These are phyloP conservation scores for Drosophila nikananu DNA, from an alignment of 1,140 invertebrate genomes.

Conservation along the genomic window DNA sequence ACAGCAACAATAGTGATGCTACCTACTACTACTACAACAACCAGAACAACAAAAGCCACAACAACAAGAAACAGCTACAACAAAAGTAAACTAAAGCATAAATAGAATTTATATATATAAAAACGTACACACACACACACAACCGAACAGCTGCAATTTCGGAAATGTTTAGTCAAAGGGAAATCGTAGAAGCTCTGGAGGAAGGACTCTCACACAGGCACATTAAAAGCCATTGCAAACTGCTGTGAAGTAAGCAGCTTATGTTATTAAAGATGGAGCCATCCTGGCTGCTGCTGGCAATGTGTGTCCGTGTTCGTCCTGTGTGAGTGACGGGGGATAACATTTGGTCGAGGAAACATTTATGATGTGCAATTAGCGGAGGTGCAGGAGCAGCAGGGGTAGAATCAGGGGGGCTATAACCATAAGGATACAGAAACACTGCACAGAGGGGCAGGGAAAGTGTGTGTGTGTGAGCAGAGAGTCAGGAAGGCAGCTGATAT, in stretches of 20 bases:
- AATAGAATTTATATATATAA: constrained; percentile 70
- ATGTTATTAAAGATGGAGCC: constrained; percentile 42
- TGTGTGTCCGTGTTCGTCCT: constrained; percentile 2
- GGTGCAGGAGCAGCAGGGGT: constrained; percentile 6
- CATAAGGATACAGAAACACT: constrained; percentile 21
- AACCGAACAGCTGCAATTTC: constrained; percentile 47
- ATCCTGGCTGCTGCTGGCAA: constrained; percentile 1
- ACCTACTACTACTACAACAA: constrained; percentile 58
- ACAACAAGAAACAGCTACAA: constrained; percentile 51
- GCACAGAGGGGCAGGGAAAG: constrained; percentile 1
- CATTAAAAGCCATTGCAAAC: constrained; percentile 33
- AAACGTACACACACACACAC: constrained; percentile 20
- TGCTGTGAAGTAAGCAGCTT: constrained; percentile 62
- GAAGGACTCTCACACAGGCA: constrained; percentile 29
- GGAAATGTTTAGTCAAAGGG: constrained; percentile 56
- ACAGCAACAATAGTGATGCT: constrained; percentile 42
- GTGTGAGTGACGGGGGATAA: constrained; percentile 22
- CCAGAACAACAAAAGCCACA: constrained; percentile 43
- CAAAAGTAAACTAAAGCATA: constrained; percentile 59
- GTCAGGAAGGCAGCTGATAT: constrained; percentile 28
- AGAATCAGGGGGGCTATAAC: constrained; percentile 2
- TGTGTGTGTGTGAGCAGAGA: constrained; percentile 15
- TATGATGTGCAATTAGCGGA: constrained; percentile 64
- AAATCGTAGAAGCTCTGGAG: constrained; percentile 40
- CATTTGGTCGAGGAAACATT: constrained; percentile 53